These are phyloP conservation scores for Nomada ruficornis DNA, from an alignment of 2,888 invertebrate species.

Conservation along the genomic window DNA sequence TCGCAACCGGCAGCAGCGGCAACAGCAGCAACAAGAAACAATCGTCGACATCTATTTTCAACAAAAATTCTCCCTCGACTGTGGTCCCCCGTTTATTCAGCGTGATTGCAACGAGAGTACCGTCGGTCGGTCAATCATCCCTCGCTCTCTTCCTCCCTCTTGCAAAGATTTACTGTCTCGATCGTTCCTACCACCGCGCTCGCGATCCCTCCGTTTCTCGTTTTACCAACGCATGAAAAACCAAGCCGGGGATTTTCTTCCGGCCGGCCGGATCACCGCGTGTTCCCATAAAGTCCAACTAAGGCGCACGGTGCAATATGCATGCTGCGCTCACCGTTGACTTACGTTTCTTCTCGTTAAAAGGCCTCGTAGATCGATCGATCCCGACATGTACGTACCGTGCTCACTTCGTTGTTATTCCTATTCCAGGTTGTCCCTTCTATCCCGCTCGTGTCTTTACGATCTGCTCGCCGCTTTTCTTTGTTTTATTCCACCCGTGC, in stretches of 20 bases:
- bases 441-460: constrained; percentile 9
- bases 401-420: constrained; percentile 48
- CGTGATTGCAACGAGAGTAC: constrained; percentile 17
- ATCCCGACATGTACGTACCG: constrained; percentile 25
- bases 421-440: constrained; percentile 31
- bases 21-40: constrained; percentile 1
- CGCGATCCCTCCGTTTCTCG: not conserved
- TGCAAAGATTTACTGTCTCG: constrained; percentile 25
- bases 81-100: not conserved
- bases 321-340: constrained; percentile 68
- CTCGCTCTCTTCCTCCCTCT: constrained; percentile 16
- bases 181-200: constrained; percentile 19
- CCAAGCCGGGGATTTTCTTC: constrained; percentile 43
- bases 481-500: not conserved
- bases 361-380: constrained; percentile 69
- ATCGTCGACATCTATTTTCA: not conserved
- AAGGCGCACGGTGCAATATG: constrained; percentile 56
- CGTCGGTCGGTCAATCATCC: constrained; percentile 24
- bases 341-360: constrained; percentile 78
- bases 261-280: constrained; percentile 26
- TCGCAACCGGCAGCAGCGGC: not conserved
- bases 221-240: constrained; percentile 42
- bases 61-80: constrained; percentile 3
- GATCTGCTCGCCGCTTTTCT: constrained; percentile 23
- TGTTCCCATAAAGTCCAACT: constrained; percentile 67